Evolutionary conservation across 2,888 invertebrate species (phyloP), one percentile per base, ranked within the genome.

Genomic region (Barypeithes pellucidus): DNA sequence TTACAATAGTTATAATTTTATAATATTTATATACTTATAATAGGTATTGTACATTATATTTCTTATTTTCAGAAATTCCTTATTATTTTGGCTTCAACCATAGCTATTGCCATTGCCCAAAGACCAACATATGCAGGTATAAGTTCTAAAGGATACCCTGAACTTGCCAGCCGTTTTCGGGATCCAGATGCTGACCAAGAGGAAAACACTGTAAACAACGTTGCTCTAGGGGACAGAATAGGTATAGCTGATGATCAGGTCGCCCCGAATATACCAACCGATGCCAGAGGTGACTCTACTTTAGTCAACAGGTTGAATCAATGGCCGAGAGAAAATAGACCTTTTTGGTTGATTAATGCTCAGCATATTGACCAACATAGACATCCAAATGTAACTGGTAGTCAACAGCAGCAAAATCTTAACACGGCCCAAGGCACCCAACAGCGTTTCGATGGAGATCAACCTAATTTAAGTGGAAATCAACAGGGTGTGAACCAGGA

Each of bases 271-370:
- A 81, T 92, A 29, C 93, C 93, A 0, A 82, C 91, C 1, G 92
- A 93, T 84, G 93, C 93, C 0, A 87, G 88, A 39, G 92, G 92
- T 0, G 92, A 94, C 79, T 83, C 83, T 52, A 88, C 89, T 2
- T 84, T 91, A 3, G 86, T 93, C 0, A 88, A 92, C 47, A 85
- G 90, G n/a, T 86, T 93, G 29, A 90, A 89, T 80, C 87, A 88
- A 41, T 88, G 91, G 83, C 93, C 93, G 0, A 82, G 88, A 63
- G 92, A 93, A 76, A 87, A 91, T 52, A 90, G 90, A 75, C 94
- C 94, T 0, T 94, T 92, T 84, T 93, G 93, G 93, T 89, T 90
- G 73, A 82, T 93, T 63, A 94, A 94, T 82, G 90, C 91, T 84
- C 88, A 91, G 78, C 90, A 90, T 0, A 88, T 92, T 9, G 92